Evolutionary conservation across 2,797 vertebrate genomes (phyloP).

Genomic region (Potorous gilbertii): DNA sequence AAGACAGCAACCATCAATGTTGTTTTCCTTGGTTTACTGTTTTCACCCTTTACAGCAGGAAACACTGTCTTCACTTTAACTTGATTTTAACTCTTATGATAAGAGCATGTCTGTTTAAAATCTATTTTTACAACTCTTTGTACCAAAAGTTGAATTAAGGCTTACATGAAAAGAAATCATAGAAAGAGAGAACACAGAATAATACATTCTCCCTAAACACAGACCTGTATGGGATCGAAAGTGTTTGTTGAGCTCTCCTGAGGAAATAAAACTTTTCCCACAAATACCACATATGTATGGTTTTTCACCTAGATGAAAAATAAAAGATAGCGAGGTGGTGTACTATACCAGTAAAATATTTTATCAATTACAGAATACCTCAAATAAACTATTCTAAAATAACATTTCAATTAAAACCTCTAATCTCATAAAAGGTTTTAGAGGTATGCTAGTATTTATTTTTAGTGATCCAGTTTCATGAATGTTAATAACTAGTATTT

Average conservation of each 20-base stretch:
- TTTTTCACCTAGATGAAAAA: constrained; percentile 92
- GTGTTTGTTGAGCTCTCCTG: constrained; percentile 97
- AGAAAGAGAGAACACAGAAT: constrained; percentile 74
- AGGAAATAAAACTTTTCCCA: constrained; percentile 94
- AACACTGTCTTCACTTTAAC: constrained; percentile 51
- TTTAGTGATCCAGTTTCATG: constrained; percentile 56
- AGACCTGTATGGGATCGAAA: constrained; percentile 95
- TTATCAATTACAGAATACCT: constrained; percentile 72
- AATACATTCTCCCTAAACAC: constrained; percentile 80
- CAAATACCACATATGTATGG: constrained; percentile 96
- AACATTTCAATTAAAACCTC: constrained; percentile 64
- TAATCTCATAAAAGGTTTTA: constrained; percentile 46
- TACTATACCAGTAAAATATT: constrained; percentile 78
- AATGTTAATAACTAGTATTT: constrained; percentile 48
- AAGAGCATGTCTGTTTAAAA: constrained; percentile 37
- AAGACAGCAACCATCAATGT: constrained; percentile 28
- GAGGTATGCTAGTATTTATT: constrained; percentile 45
- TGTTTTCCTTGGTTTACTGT: constrained; percentile 45
- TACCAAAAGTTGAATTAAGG: constrained; percentile 57
- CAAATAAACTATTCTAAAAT: constrained; percentile 67
- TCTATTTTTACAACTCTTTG: constrained; percentile 45
- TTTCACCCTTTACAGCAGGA: constrained; percentile 9
- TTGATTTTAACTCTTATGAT: constrained; percentile 38
- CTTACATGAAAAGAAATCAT: constrained; percentile 77
- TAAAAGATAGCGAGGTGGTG: constrained; percentile 79